Percentiles rank a stretch among this genome's conserved stretches.
Conservation (phyloP, 1,140 invertebrate genomes). For the Chironomus striatipennis region DNA sequence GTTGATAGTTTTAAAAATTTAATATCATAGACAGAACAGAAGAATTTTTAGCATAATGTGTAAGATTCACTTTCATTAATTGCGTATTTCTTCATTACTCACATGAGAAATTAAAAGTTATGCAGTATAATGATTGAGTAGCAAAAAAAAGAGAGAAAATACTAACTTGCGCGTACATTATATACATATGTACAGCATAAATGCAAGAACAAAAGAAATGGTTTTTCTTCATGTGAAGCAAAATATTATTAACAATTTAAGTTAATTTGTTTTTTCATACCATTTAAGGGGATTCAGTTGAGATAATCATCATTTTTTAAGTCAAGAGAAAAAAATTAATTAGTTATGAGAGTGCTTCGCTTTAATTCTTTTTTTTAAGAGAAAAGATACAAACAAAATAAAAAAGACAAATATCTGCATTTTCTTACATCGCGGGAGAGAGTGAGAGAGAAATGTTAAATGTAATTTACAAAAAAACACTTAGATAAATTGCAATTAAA, state of each 20-base stretch:
- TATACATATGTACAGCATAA: not conserved
- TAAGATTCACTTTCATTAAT: no score
- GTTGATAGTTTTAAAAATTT: no score
- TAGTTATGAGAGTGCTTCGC: constrained; percentile 16
- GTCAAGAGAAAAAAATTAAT: not conserved
- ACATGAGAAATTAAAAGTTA: not conserved
- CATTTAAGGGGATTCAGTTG: not conserved
- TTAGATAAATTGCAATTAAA: no score
- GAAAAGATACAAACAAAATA: no score
- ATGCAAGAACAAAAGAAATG: not conserved
- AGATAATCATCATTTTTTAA: constrained; percentile 10
- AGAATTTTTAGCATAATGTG: no score
- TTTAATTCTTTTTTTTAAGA: not conserved
- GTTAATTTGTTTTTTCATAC: constrained; percentile 20
- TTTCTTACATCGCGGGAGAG: no score
- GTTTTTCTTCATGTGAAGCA: not conserved
- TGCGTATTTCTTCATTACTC: no score
- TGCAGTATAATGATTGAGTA: not conserved
- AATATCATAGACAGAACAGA: no score
- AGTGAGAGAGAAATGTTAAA: no score
- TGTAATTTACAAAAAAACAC: no score
- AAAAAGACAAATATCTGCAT: no score
- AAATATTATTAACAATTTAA: constrained; percentile 10
- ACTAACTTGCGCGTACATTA: no score
- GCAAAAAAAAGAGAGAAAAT: not conserved